phyloP scores from a whole-genome alignment of 2,797 vertebrate species.

The Phyllotis vaccarum region DNA sequence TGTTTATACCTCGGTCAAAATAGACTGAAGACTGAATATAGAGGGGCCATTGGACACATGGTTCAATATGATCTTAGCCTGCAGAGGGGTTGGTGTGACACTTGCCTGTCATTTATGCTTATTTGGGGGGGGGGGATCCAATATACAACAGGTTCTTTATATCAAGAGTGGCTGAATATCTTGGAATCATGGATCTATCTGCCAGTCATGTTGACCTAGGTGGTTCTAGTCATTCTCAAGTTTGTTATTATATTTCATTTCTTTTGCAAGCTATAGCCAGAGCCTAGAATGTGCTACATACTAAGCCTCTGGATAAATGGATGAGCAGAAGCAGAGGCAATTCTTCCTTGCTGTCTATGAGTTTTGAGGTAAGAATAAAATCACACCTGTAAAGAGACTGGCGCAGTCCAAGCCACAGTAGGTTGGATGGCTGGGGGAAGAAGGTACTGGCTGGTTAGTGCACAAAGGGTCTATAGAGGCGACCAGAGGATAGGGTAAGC shows the following conservation, averaged over 20 bases:
- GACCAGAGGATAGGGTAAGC: background rate
- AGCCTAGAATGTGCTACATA: background rate
- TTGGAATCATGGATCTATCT: background rate
- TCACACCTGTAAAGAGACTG: background rate
- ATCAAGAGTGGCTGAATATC: background rate
- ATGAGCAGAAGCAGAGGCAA: background rate
- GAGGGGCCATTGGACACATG: background rate
- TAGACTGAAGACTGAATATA: background rate
- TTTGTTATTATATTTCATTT: background rate
- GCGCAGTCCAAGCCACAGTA: background rate
- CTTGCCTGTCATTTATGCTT: background rate
- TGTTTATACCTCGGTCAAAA: slow-evolving; percentile 5
- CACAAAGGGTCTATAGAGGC: background rate
- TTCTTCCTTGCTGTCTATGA: background rate
- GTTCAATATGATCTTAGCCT: background rate
- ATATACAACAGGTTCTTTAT: background rate
- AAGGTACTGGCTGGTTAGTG: background rate
- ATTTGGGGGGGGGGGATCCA: too few species aligned
- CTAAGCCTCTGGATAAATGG: background rate
- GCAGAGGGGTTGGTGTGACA: background rate
- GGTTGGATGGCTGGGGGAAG: background rate
- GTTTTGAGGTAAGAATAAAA: background rate
- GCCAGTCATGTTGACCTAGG: background rate
- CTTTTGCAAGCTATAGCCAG: background rate
- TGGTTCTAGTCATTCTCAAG: background rate